These are phyloP conservation scores for Alouatta palliata DNA, from an alignment of 2,113 vertebrate genomes.

Conservation along the genomic window DNA sequence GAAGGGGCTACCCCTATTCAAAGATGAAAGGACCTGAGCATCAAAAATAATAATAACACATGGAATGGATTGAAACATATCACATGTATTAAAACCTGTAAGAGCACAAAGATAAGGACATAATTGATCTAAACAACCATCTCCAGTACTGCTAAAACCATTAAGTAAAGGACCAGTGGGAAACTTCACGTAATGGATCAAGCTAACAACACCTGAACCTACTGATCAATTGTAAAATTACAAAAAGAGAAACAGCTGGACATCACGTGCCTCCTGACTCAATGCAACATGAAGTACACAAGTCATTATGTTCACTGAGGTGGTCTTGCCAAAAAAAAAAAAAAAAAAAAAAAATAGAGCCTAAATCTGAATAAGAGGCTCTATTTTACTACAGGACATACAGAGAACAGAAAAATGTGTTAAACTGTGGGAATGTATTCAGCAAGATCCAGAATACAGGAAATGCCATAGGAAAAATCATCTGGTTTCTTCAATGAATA, in stretches of 20 bases:
- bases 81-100: neutral
- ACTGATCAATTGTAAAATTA: neutral
- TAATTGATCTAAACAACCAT: neutral
- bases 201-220: neutral
- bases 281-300: neutral
- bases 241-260: neutral
- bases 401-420: neutral
- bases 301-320: neutral
- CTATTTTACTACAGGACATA: neutral
- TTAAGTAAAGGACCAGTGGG: neutral
- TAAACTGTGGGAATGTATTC: neutral
- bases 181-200: neutral
- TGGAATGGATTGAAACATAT: neutral
- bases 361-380: neutral
- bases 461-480: neutral
- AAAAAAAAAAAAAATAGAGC: neutral
- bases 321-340: neutral
- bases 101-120: neutral
- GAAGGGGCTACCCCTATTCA: neutral
- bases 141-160: neutral
- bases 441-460: neutral
- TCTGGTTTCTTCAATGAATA: neutral
- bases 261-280: neutral
- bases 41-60: neutral
- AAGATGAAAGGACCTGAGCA: neutral